These are phyloP conservation scores for Pyrocoelia pectoralis DNA, from an alignment of 2,888 invertebrate genomes.

Conservation along the genomic window DNA sequence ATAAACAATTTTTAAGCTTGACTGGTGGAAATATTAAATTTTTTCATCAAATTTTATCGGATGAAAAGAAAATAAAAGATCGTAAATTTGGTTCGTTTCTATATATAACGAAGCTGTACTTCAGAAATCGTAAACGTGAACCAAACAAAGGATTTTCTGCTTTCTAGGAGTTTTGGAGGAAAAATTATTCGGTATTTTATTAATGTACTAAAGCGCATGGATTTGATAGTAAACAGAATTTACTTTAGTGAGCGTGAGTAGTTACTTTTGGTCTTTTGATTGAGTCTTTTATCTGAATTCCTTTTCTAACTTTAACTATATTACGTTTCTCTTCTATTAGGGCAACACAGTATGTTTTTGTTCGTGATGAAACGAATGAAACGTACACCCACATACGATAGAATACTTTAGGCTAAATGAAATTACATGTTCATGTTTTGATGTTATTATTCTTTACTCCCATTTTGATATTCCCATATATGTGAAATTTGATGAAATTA, in stretches of 20 bases:
- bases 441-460: no score
- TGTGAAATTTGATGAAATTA: no score
- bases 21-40: constrained; percentile 17
- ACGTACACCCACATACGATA: no score
- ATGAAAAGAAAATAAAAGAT: constrained; percentile 15
- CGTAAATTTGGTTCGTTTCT: constrained; percentile 25
- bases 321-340: no score
- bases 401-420: no score
- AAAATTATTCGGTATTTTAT: constrained; percentile 17
- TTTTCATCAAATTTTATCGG: constrained; percentile 21
- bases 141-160: constrained; percentile 18
- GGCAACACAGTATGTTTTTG: no score
- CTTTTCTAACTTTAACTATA: no score
- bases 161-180: neutral
- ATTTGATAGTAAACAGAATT: neutral
- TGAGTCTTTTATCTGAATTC: neutral
- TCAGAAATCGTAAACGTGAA: constrained; percentile 19
- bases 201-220: constrained; percentile 12
- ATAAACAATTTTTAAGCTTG: constrained; percentile 3
- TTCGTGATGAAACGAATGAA: no score
- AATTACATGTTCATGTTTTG: no score
- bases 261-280: neutral
- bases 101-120: constrained; percentile 14
- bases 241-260: neutral
- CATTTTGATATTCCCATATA: no score